phyloP scores from a whole-genome alignment of 2,113 vertebrate species.

The Bothrops jararaca region DNA sequence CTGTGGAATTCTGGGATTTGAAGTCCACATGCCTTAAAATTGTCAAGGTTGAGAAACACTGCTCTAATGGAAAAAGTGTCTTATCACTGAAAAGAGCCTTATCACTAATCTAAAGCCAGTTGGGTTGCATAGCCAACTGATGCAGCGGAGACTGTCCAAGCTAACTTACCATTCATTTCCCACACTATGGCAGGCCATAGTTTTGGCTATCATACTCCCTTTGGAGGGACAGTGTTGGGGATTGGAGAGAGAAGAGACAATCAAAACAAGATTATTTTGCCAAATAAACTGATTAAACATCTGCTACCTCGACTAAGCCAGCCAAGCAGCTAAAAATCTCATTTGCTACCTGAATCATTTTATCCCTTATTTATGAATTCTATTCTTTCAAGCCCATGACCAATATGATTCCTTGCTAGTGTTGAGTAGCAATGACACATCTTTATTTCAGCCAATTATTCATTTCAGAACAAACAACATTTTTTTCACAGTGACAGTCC shows the following conservation, averaged over 20 bases:
- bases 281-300: conserved; percentile 54
- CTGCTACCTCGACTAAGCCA: conserved; percentile 33
- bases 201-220: conserved; percentile 14
- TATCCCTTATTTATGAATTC: conserved; percentile 32
- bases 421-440: background rate
- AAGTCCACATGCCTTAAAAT: too few relatives aligned
- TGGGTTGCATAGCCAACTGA: background rate
- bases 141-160: background rate
- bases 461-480: background rate
- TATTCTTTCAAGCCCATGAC: background rate
- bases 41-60: background rate
- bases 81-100: background rate
- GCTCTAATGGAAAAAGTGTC: background rate
- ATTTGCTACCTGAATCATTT: conserved; percentile 51
- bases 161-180: background rate
- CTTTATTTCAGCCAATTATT: background rate
- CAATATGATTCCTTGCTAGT: background rate
- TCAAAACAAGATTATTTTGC: conserved; percentile 11
- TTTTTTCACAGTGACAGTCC: accelerated
- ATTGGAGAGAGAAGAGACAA: background rate
- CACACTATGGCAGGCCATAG: accelerated
- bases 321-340: conserved; percentile 41
- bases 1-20: too few relatives aligned
- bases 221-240: background rate
- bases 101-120: background rate